Base-by-base conservation (phyloP, 2,797 vertebrate genomes). In the Silurus lanzhouensis region DNA sequence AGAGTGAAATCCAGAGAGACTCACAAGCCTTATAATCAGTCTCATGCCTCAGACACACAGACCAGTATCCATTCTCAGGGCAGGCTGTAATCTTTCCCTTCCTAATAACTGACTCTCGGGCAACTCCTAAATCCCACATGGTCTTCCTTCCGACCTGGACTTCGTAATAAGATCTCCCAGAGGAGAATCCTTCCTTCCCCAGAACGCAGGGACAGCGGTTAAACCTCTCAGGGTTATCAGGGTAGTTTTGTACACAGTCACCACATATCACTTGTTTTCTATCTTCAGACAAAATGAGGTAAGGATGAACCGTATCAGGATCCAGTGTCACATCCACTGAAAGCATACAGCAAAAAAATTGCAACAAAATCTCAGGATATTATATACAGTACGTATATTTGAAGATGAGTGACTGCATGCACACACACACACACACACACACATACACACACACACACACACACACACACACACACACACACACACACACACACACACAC, bases 51-150 rank as follows among this genome's bases (percentile, higher is more conserved):
- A 92, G 22, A 77, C 87, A 79, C 86, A 92, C 84, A 0, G 90
- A 86, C 89, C 91, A 91, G 79, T 91, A n/a, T 0, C 91, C 92
- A 0, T 88, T 83, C 10, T 90, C 80, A 0, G 91, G 79, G 5
- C 75, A 68, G 66, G 89, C 84, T 20, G 57, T 88, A 27, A 78
- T 82, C 1, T 86, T 81, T 0, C 83, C 90, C 17, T 89, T 91
- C 72, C 90, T 74, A 6, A 79, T 81, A 52, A 90, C 85, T 0
- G 85, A 91, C 31, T 92, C 89, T 6, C 20, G 27, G 52, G 90
- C 91, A 71, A 92, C 88, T 6, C 93, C 91, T 19, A 91, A 85
- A 0, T 83, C 87, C 91, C 93, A 93, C 27, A 90, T 87, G 2
- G 85, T 88, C 1, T 89, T 84, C 48, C 89, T 90, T 71, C 58